Base-by-base conservation (phyloP, 2,888 invertebrate species). In the Tricholauxania praeusta region DNA sequence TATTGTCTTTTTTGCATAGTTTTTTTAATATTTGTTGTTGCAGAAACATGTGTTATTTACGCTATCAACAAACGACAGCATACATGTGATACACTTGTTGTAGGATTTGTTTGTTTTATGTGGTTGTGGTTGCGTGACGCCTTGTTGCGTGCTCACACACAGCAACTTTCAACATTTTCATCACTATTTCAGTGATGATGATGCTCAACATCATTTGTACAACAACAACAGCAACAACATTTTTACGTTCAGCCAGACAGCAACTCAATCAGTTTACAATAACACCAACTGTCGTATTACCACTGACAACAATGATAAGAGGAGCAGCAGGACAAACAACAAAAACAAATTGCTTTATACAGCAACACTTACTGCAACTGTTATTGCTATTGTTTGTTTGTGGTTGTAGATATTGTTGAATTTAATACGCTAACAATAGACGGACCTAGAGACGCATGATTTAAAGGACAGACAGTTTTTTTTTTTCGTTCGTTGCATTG, bases 91-190 rank as follows among this genome's bases (percentile, higher is more conserved):
- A 39, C 17, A n/a, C 17, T 17, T 63, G 17, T 63, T 10, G n/a
- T 39, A 5, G 6, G 3, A 5, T 22, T 55, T 39, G 19, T n/a
- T 39, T n/a, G 7, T 17, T 47, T 47, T 48, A 19, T 48, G 32
- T 48, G 12, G 10, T 7, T 19, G 47, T 39, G 32, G 47, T 63
- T 39, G 63, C 63, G 63, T 63, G 62, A 60, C 32, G 22, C 19
- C 59, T 28, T 28, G 59, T 60, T 28, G 59, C 59, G 59, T 60
- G 59, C 59, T 39, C 10, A 39, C 39, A 39, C 10, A 39, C 39
- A 39, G 39, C 39, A 39, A 10, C 39, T 39, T 4, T 39, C 39
- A 39, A 39, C 10, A 39, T 39, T 39, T 39, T 10, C 39, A 39
- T 10, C 39, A 39, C 10, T 39, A 39, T 39, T 10, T 10, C 5